Conservation (phyloP, 2,797 vertebrate species). For the Enteromius viviparus region DNA sequence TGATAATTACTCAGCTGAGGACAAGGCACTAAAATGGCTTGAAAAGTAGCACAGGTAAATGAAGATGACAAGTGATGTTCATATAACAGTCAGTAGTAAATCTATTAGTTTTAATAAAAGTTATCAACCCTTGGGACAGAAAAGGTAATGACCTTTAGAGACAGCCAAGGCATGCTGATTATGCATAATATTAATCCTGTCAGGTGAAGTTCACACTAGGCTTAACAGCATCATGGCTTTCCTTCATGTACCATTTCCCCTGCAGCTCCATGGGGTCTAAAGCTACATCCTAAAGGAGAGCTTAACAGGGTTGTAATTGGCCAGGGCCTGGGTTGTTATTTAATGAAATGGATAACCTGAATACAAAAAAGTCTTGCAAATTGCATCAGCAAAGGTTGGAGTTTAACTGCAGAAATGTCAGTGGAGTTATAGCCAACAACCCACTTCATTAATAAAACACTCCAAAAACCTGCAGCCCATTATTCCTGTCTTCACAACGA, state of each 20-base stretch:
- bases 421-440: conserved; percentile 13
- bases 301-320: background rate
- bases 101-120: background rate
- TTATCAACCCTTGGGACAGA: background rate
- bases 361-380: conserved; percentile 8
- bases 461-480: conserved; percentile 13
- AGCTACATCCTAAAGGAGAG: background rate
- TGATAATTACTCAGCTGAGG: no score
- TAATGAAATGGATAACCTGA: conserved; percentile 36
- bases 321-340: background rate
- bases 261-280: background rate
- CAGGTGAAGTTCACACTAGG: background rate
- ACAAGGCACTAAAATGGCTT: background rate
- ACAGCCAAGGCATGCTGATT: background rate
- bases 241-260: background rate
- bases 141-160: background rate
- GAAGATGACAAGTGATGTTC: background rate
- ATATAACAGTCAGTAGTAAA: background rate
- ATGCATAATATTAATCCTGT: conserved; percentile 7
- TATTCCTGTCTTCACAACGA: background rate
- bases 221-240: background rate
- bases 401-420: conserved; percentile 27
- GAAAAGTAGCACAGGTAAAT: background rate
- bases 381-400: conserved; percentile 26
- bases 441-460: conserved; percentile 47